phyloP scores from a whole-genome alignment of 2,888 invertebrate genomes.

The Salticus scenicus region DNA sequence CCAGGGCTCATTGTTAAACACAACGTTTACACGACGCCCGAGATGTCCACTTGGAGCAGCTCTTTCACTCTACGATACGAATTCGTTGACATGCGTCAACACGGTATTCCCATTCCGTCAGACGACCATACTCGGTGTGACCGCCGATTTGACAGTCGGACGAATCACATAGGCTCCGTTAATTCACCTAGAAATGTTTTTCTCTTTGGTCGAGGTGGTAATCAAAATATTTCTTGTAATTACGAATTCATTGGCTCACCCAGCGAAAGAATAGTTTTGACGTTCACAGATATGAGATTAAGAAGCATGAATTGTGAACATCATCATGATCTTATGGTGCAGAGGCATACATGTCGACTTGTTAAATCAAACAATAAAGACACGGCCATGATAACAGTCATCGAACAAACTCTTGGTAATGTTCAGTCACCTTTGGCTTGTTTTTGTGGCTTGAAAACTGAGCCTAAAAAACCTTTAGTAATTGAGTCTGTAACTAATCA shows the following conservation, averaged over 20 bases:
- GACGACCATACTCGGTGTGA: conserved; percentile 34
- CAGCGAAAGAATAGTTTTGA: conserved; percentile 72
- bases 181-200: conserved; percentile 87
- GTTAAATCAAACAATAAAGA: neutral
- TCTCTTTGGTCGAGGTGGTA: conserved; percentile 87
- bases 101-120: conserved; percentile 68
- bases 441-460: conserved; percentile 73
- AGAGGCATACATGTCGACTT: conserved; percentile 71
- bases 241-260: conserved; percentile 70
- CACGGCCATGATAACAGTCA: conserved; percentile 49
- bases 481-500: conserved; percentile 83
- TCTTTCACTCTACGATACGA: conserved; percentile 87
- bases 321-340: conserved; percentile 76
- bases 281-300: conserved; percentile 74
- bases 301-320: conserved; percentile 53
- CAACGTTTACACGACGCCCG: conserved; percentile 84
- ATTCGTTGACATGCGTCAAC: conserved; percentile 81
- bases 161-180: conserved; percentile 79
- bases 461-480: conserved; percentile 73
- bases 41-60: conserved; percentile 82
- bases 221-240: conserved; percentile 83
- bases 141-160: conserved; percentile 61
- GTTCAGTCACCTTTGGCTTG: conserved; percentile 68
- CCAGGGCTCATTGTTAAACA: conserved; percentile 85
- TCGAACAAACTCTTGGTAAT: conserved; percentile 65